A percentile compares a stretch with the other conserved stretches of the same genome.
phyloP scores from a whole-genome alignment of 2,888 invertebrate species.

The Tortricodes alternella region DNA sequence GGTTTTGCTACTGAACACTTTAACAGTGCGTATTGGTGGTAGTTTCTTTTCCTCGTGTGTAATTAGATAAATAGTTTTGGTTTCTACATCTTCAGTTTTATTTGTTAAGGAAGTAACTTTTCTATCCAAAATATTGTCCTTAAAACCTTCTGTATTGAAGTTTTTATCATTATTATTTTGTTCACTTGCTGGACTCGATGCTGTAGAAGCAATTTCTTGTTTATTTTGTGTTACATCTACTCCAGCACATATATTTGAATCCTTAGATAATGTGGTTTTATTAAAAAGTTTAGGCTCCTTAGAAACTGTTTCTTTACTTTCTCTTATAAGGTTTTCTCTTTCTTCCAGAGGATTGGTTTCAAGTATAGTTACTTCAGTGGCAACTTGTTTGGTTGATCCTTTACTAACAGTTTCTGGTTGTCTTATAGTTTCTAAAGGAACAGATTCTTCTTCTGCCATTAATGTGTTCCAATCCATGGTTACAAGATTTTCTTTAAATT shows the following conservation, averaged over 20 bases:
- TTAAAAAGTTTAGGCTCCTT: constrained; percentile 31
- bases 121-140: constrained; percentile 58
- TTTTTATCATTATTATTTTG: constrained; percentile 74
- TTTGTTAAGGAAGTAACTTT: constrained; percentile 60
- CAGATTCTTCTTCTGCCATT: constrained; percentile 67
- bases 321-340: constrained; percentile 11
- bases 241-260: background rate
- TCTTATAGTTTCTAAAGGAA: constrained; percentile 48
- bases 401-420: constrained; percentile 39
- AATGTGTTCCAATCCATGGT: constrained; percentile 72
- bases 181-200: constrained; percentile 50
- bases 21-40: constrained; percentile 83
- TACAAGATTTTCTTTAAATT: constrained; percentile 41
- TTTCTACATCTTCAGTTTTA: constrained; percentile 57
- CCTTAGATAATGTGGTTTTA: constrained; percentile 28
- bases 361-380: constrained; percentile 72
- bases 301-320: constrained; percentile 20
- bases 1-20: constrained; percentile 84
- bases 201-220: constrained; percentile 31
- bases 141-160: constrained; percentile 50
- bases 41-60: constrained; percentile 88
- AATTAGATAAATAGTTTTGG: constrained; percentile 84
- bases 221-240: constrained; percentile 19
- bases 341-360: constrained; percentile 44
- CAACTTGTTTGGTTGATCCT: constrained; percentile 48